These are phyloP conservation scores for Unio delphinus DNA, from an alignment of 2,888 invertebrate species.

Conservation along the genomic window DNA sequence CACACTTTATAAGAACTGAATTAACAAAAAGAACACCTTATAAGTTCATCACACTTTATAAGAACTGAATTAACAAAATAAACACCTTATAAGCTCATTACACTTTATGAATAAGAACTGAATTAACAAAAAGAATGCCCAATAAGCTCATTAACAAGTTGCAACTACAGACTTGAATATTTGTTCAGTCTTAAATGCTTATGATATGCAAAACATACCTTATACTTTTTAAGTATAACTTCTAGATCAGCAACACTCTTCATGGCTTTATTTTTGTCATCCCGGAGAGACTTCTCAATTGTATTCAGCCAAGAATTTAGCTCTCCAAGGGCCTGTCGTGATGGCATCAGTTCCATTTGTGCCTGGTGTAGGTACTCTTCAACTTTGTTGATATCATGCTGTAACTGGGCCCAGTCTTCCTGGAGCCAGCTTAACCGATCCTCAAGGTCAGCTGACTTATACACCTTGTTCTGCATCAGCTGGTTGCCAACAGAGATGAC, in stretches of 20 bases:
- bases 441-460: constrained; percentile 51
- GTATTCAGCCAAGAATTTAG: constrained; percentile 63
- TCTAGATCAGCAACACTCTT: constrained; percentile 60
- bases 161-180: too few species aligned
- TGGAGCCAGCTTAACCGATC: constrained; percentile 53
- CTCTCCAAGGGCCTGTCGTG: constrained; percentile 66
- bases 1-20: too few species aligned
- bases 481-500: constrained; percentile 59
- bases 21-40: too few species aligned
- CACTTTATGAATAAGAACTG: too few species aligned
- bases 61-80: too few species aligned
- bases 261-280: constrained; percentile 49
- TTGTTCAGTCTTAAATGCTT: too few species aligned
- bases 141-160: too few species aligned
- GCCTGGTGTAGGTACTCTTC: constrained; percentile 64
- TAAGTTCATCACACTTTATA: too few species aligned
- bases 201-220: constrained; percentile 39
- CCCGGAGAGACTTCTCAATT: constrained; percentile 52
- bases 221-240: constrained; percentile 63
- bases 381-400: constrained; percentile 54
- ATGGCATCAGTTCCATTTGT: constrained; percentile 69
- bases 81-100: too few species aligned
- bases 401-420: constrained; percentile 61
- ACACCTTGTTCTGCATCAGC: constrained; percentile 50
- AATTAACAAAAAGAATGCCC: too few species aligned